Evolutionary conservation across 37 sponge, comb jelly and placozoan genomes (phyloP).

Genomic region (Agelas oroides): DNA sequence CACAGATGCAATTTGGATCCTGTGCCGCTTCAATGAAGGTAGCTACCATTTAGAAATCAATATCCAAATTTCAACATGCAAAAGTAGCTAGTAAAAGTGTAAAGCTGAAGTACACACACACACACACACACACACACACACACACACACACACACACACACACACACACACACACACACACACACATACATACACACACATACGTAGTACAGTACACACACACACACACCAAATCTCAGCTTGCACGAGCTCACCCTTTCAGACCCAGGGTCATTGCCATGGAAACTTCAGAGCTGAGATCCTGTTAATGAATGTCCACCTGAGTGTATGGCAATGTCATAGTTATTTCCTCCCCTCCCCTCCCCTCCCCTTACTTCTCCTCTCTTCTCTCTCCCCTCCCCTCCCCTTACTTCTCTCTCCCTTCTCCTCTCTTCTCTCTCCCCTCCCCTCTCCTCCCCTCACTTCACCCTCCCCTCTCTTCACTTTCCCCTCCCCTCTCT

Average conservation of each 20-base stretch:
- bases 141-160: neutral
- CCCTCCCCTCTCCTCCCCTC: neutral
- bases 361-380: no score
- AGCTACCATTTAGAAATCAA: neutral
- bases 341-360: no score
- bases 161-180: no score
- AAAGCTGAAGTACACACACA: no score
- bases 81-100: no score
- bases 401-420: slow-evolving; percentile 2
- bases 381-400: no score
- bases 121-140: no score
- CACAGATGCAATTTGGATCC: slow-evolving; percentile 55
- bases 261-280: slow-evolving; percentile 12
- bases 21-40: slow-evolving; percentile 52
- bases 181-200: neutral
- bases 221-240: slow-evolving; percentile 71
- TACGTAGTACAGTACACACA: no score
- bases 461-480: slow-evolving; percentile 27
- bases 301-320: no score
- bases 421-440: neutral
- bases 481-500: slow-evolving; percentile 42
- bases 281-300: slow-evolving; percentile 47
- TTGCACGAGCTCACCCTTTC: slow-evolving; percentile 47
- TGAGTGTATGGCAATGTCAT: no score
- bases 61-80: neutral